Evolutionary conservation across 1,140 invertebrate species (phyloP).

Genomic region (Conus ventricosus): DNA sequence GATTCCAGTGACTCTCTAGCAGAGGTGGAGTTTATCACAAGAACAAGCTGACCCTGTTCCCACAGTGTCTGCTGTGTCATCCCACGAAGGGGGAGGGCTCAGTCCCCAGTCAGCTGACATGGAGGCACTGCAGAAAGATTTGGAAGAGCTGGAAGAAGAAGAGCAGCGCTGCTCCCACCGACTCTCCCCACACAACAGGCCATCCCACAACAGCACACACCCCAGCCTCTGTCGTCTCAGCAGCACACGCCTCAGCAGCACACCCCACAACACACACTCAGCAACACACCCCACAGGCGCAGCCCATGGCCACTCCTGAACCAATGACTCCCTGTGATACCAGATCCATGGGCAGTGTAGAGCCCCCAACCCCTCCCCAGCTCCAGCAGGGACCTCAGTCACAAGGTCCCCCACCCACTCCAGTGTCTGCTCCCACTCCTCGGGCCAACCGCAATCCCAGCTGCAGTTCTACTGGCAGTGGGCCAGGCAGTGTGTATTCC

Average conservation of each 20-base stretch:
- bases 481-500: constrained; percentile 55
- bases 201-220: constrained; percentile 5
- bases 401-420: constrained; percentile 1
- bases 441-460: constrained; percentile 27
- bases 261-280: neutral
- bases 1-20: constrained; percentile 28
- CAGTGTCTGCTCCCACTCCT: constrained; percentile 26
- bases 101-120: constrained; percentile 44
- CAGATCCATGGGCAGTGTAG: constrained; percentile 43
- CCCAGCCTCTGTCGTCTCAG: neutral
- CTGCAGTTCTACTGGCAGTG: constrained; percentile 50
- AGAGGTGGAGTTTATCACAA: constrained; percentile 28
- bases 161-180: neutral
- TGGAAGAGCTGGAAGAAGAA: constrained; percentile 60
- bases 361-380: constrained; percentile 40
- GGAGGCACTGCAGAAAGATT: constrained; percentile 57
- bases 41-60: neutral
- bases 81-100: neutral
- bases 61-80: neutral
- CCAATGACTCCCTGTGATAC: constrained; percentile 44
- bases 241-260: neutral
- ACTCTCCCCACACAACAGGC: neutral
- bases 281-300: constrained; percentile 22
- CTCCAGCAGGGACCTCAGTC: constrained; percentile 21
- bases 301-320: constrained; percentile 36